phyloP scores from a whole-genome alignment of 2,797 vertebrate species.

The Mastacembelus armatus region DNA sequence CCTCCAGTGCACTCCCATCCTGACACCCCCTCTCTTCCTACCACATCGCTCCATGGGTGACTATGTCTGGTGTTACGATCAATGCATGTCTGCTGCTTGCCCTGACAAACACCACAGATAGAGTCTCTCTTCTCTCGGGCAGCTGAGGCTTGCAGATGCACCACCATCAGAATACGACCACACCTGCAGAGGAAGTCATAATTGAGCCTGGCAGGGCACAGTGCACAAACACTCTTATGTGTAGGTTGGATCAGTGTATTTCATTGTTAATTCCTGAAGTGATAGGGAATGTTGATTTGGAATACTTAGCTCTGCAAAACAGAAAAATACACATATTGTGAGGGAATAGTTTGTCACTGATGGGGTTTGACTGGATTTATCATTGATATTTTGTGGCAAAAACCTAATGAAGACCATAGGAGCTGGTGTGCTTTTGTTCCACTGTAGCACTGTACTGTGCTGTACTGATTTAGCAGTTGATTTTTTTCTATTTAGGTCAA shows the following conservation, averaged over 20 bases:
- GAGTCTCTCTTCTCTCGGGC: conserved; percentile 38
- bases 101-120: conserved; percentile 66
- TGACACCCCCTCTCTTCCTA: conserved; percentile 80
- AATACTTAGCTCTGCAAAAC: conserved; percentile 32
- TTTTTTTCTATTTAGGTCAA: background rate
- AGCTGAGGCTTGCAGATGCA: conserved; percentile 35
- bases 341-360: conserved; percentile 35
- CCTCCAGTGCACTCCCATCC: conserved; percentile 83
- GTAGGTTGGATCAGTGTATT: conserved; percentile 34
- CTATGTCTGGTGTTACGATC: conserved; percentile 84
- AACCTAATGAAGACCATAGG: conserved; percentile 56
- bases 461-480: conserved; percentile 5
- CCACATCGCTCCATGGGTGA: conserved; percentile 87
- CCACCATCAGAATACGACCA: conserved; percentile 17
- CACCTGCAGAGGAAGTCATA: conserved; percentile 48
- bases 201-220: conserved; percentile 41
- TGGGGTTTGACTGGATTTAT: conserved; percentile 62
- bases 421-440: conserved; percentile 38
- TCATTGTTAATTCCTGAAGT: conserved; percentile 10
- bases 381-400: conserved; percentile 64
- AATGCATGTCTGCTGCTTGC: conserved; percentile 86
- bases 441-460: conserved; percentile 43
- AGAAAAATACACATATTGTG: conserved; percentile 51
- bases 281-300: conserved; percentile 28
- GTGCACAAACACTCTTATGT: conserved; percentile 34